Evolutionary conservation across 2,888 invertebrate species (phyloP), one percentile per base, ranked within the genome.

Genomic region (Megamerina dolium): DNA sequence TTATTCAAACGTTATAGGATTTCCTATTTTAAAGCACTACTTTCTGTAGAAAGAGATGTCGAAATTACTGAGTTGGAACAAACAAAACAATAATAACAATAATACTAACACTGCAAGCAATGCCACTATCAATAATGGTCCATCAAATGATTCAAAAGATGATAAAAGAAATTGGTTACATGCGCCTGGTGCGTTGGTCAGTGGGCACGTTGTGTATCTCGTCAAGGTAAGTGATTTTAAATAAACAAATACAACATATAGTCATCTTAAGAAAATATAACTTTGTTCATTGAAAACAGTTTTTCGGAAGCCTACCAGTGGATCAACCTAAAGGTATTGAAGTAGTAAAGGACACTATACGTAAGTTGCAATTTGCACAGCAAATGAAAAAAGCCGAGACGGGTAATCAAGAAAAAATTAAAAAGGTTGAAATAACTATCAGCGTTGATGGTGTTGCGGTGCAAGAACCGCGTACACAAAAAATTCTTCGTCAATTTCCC

Each of bases 261-360:
- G n/a, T n/a, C n/a, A n/a, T n/a, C n/a, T n/a, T n/a, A n/a, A n/a
- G n/a, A n/a, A n/a, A n/a, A n/a, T n/a, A n/a, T n/a, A n/a, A n/a
- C n/a, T n/a, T n/a, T n/a, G n/a, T n/a, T n/a, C n/a, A n/a, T n/a
- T n/a, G n/a, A n/a, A n/a, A 73, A 56, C 75, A 89, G 87, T 94
- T 93, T 79, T 80, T 94, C 70, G 97, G 97, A 59, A 89, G 88
- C 66, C 90, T 90, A 38, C 87, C 88, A 63, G 97, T 97, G 41
- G 92, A 94, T 58, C 88, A 92, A 73, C 89, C 96, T 18, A 96
- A 97, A 75, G 97, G 97, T 54, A 95, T 94, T 57, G 94, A 96
- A 69, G 91, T 96, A 33, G 94, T 97, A 6, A 94, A 94, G 72
- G 96, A 96, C 67, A 95, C 95, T 41, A 96, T 97, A 61, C 83